phyloP scores from a whole-genome alignment of 2,888 invertebrate species.

The Romanomermis culicivorax region DNA sequence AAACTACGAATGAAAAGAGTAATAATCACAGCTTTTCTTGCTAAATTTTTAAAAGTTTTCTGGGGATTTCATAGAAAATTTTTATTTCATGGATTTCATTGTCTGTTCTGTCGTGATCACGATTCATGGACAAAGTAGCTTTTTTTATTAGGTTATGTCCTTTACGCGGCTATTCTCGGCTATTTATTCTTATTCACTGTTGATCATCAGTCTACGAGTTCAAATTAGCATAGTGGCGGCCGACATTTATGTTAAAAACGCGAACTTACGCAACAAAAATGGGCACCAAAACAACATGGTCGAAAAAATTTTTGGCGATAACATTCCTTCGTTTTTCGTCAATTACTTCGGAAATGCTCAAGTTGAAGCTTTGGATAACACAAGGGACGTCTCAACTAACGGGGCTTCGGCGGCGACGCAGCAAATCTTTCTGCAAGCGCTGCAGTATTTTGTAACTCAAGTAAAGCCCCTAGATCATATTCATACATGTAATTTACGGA shows the following conservation, averaged over 20 bases:
- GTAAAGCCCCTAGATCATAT: too few species aligned
- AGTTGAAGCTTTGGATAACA: neutral
- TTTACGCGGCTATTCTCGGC: conserved; percentile 15
- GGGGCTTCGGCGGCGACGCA: conserved; percentile 11
- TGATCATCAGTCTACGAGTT: conserved; percentile 18
- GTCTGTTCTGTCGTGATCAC: too few species aligned
- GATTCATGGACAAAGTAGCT: too few species aligned
- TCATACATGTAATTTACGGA: too few species aligned
- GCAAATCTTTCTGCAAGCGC: conserved; percentile 18
- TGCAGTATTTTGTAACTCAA: conserved; percentile 17
- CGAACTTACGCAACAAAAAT: neutral
- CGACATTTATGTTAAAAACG: conserved; percentile 16
- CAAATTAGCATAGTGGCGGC: conserved; percentile 19
- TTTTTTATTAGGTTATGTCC: neutral
- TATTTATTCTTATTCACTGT: conserved; percentile 16
- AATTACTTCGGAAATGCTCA: neutral
- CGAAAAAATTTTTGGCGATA: neutral
- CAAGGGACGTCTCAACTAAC: conserved; percentile 3
- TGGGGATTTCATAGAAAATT: too few species aligned
- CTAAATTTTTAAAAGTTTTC: too few species aligned
- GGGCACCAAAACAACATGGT: neutral
- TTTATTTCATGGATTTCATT: too few species aligned
- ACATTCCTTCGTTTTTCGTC: neutral
- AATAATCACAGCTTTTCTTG: too few species aligned
- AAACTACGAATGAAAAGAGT: too few species aligned